phyloP scores from a whole-genome alignment of 1,140 invertebrate species.

The Caenorhabditis inopinata region DNA sequence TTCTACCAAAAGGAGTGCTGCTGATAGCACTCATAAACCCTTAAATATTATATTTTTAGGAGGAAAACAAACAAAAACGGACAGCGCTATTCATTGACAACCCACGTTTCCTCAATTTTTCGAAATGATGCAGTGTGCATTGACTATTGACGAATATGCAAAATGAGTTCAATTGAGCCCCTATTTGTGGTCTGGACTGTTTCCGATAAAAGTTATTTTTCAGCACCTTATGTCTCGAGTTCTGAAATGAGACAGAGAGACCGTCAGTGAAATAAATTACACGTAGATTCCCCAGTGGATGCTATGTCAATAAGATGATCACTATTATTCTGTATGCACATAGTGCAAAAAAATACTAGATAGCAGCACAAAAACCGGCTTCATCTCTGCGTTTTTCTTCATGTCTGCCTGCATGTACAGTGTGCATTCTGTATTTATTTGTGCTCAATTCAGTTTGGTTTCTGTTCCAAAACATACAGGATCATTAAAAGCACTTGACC shows the following conservation, averaged over 20 bases:
- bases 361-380: conserved; percentile 9
- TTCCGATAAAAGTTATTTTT: too few species aligned
- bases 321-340: conserved; percentile 11
- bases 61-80: not conserved
- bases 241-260: not conserved
- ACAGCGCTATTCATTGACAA: not conserved
- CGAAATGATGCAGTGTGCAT: too few species aligned
- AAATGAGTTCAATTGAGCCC: too few species aligned
- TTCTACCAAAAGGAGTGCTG: too few species aligned
- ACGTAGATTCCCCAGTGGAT: not conserved
- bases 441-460: not conserved
- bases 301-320: conserved; percentile 23
- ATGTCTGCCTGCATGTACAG: not conserved
- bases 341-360: not conserved
- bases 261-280: not conserved
- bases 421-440: not conserved
- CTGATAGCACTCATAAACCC: too few species aligned
- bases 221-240: too few species aligned
- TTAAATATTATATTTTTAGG: not conserved
- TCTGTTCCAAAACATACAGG: not conserved
- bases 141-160: too few species aligned
- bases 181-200: too few species aligned
- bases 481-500: not conserved
- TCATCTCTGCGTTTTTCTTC: not conserved
- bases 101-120: too few species aligned